Evolutionary conservation across 2,797 vertebrate genomes (phyloP).

Genomic region (Notolabrus celidotus): DNA sequence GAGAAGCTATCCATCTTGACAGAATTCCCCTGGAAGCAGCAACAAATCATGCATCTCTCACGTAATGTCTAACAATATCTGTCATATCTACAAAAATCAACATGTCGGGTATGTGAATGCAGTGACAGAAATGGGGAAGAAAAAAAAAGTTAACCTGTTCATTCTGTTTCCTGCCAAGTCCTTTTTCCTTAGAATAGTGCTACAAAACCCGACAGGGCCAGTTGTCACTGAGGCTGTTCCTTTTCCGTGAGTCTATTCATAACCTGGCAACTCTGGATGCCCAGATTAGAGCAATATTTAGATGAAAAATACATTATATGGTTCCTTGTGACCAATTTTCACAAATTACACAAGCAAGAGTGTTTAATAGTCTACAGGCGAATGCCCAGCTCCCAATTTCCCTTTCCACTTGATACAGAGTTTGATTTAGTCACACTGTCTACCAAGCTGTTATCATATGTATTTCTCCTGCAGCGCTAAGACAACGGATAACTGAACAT

Average conservation of each 20-base stretch:
- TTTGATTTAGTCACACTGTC: neutral
- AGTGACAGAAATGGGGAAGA: slow-evolving; percentile 6
- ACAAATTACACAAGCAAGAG: neutral
- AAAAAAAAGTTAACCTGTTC: too few species aligned
- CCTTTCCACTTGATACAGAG: neutral
- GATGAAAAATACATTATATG: slow-evolving; percentile 30
- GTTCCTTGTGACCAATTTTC: neutral
- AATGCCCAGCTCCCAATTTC: slow-evolving; percentile 9
- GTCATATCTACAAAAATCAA: slow-evolving; percentile 25
- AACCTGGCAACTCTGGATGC: slow-evolving; percentile 3
- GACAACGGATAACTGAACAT: neutral
- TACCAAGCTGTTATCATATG: neutral
- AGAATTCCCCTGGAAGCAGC: neutral
- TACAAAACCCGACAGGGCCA: slow-evolving; percentile 49
- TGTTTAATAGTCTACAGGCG: slow-evolving; percentile 9
- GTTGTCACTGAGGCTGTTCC: slow-evolving; percentile 71
- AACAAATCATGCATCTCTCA: slow-evolving; percentile 18
- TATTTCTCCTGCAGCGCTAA: neutral
- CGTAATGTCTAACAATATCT: slow-evolving; percentile 30
- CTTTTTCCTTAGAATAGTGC: slow-evolving; percentile 38
- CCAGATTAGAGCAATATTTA: slow-evolving; percentile 22
- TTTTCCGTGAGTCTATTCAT: slow-evolving; percentile 65
- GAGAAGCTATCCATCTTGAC: slow-evolving; percentile 22
- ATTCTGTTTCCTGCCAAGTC: slow-evolving; percentile 59
- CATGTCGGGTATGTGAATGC: slow-evolving; percentile 36